Base-by-base conservation (phyloP, 2,113 vertebrate species). In the Chloropsis hardwickii region DNA sequence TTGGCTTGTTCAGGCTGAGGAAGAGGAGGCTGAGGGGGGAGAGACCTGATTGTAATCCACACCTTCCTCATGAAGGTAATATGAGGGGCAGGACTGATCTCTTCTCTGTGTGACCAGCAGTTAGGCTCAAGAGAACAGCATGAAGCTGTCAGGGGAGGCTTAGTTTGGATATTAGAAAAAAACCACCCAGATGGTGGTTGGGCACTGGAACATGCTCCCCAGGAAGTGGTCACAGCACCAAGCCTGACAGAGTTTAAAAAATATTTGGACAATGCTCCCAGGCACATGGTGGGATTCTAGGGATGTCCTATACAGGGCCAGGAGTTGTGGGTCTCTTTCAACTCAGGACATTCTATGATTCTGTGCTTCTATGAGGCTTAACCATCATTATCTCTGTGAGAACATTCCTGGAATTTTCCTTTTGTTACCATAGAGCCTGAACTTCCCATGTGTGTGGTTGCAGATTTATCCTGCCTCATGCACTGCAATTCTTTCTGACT, bases 291-390 rank as follows among this genome's bases (percentile, higher is more conserved):
- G 45, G n/a, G 24, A 14, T 53, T 53, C 9, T 88, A 58, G 45
- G 7, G 20, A 8, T 0, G 0, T n/a, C n/a, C 28, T 39, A 14
- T 25, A 11, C 19, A 14, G 53, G 33, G 16, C 23, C 35, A 71
- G 21, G 42, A 40, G 11, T 10, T 29, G 23, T 66, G 23, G 7
- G 6, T 14, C 13, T 37, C 69, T 67, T 60, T 45, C 28, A 60
- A 2, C 16, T 81, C 45, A 67, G 45, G 28, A 45, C 25, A 23
- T 48, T 62, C 79, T 37, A 35, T n/a, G 20, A 10, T 53, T 67
- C n/a, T n/a, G 14, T 74, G 45, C 6, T 27, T 82, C 40, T 61
- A 0, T 62, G n/a, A 69, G 14, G 10, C 24, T 89, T 66, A 28
- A 11, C 8, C 21, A 40, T 42, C 8, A 1, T 12, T 57, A 14